Conservation (phyloP, 1,140 invertebrate genomes). For the Drosophila asahinai region DNA sequence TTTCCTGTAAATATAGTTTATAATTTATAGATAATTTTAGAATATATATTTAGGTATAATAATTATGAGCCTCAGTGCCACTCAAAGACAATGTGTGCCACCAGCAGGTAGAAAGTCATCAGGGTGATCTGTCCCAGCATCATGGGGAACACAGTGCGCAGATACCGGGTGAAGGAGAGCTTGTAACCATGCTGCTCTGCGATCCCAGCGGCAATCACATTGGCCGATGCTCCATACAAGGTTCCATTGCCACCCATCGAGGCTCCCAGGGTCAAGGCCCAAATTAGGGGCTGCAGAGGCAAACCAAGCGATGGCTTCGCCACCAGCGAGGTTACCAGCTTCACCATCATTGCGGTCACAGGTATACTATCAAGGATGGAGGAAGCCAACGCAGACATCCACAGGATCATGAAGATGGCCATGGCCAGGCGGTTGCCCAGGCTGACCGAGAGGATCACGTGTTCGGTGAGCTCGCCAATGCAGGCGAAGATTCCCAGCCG, state of each 20-base stretch:
- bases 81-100: slow-evolving; percentile 88
- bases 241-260: slow-evolving; percentile 93
- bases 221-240: slow-evolving; percentile 92
- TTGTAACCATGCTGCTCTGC: slow-evolving; percentile 93
- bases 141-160: slow-evolving; percentile 90
- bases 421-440: slow-evolving; percentile 88
- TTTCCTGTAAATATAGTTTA: slow-evolving; percentile 6
- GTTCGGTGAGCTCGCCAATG: slow-evolving; percentile 90
- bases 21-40: slow-evolving; percentile 1
- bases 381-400: slow-evolving; percentile 92
- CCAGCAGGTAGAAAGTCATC: slow-evolving; percentile 89
- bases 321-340: slow-evolving; percentile 88
- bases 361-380: slow-evolving; percentile 94
- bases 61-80: slow-evolving; percentile 86
- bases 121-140: slow-evolving; percentile 89
- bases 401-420: slow-evolving; percentile 90
- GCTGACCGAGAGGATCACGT: slow-evolving; percentile 88
- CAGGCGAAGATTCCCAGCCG: slow-evolving; percentile 89
- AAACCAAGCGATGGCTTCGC: slow-evolving; percentile 87
- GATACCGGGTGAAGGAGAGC: slow-evolving; percentile 88
- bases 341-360: slow-evolving; percentile 93
- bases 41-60: slow-evolving; percentile 1
- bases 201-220: slow-evolving; percentile 92
- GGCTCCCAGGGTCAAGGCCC: slow-evolving; percentile 91
- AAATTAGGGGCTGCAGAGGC: slow-evolving; percentile 90